These are phyloP conservation scores for Heliornis fulica DNA, from an alignment of 2,113 vertebrate species.

Conservation along the genomic window DNA sequence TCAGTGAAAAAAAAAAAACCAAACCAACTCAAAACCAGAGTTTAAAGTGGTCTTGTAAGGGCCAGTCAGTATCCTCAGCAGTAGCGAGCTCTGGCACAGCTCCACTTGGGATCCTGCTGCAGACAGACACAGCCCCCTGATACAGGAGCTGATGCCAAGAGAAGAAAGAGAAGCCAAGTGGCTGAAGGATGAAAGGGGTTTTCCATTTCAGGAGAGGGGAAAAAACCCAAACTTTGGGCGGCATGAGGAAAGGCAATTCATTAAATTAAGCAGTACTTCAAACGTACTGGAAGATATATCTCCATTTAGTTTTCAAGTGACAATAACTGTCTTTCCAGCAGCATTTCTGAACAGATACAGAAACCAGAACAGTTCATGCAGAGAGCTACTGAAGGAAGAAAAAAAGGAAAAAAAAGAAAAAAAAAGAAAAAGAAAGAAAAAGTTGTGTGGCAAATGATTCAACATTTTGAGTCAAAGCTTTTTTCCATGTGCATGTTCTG, in stretches of 20 bases:
- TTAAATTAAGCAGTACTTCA: neutral
- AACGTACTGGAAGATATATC: neutral
- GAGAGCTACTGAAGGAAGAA: neutral
- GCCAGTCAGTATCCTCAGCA: neutral
- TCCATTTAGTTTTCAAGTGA: neutral
- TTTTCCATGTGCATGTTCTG: conserved; percentile 57
- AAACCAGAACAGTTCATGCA: neutral
- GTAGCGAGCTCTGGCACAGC: neutral
- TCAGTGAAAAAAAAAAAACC: neutral
- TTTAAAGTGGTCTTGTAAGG: neutral
- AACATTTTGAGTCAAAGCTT: conserved; percentile 62
- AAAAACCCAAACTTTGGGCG: neutral
- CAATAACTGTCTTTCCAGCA: neutral
- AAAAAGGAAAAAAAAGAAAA: too few species aligned
- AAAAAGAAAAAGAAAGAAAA: neutral
- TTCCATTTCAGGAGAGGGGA: neutral
- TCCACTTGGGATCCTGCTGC: neutral
- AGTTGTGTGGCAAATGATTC: conserved; percentile 29
- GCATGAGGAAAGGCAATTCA: neutral
- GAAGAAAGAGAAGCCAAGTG: neutral
- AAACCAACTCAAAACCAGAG: neutral
- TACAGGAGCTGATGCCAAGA: neutral
- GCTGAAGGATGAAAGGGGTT: neutral
- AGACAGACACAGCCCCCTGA: neutral
- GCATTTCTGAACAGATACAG: neutral